Conservation (phyloP, 2,888 invertebrate species). For the Chalcis sispes region DNA sequence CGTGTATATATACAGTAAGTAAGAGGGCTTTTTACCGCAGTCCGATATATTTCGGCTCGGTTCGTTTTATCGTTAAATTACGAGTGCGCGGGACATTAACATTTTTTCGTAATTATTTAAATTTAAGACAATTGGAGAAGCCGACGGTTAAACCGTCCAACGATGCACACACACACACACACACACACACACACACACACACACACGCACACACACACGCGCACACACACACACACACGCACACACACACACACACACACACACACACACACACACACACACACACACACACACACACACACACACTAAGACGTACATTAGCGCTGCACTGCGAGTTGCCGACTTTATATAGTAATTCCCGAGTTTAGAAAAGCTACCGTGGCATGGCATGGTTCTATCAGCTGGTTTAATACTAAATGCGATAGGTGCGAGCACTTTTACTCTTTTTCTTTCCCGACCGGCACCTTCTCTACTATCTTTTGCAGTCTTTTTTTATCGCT, state of each 20-base stretch:
- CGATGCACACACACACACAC: slow-evolving; percentile 29
- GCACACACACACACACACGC: too few relatives aligned
- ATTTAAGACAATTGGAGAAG: slow-evolving; percentile 72
- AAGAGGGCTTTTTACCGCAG: slow-evolving; percentile 14
- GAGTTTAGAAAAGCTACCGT: background rate
- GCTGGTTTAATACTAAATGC: slow-evolving; percentile 44
- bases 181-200: too few relatives aligned
- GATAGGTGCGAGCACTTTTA: slow-evolving; percentile 8
- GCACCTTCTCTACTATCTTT: background rate
- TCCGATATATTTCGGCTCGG: slow-evolving; percentile 31
- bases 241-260: too few relatives aligned
- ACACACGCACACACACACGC: too few relatives aligned
- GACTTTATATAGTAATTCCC: too few relatives aligned
- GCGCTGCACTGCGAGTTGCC: background rate
- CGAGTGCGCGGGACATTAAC: slow-evolving; percentile 65
- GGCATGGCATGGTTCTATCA: background rate
- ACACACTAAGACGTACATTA: too few relatives aligned
- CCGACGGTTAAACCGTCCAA: too few relatives aligned
- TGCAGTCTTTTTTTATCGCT: background rate
- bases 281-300: too few relatives aligned
- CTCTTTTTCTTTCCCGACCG: slow-evolving; percentile 16
- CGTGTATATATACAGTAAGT: background rate
- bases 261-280: too few relatives aligned
- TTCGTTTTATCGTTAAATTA: slow-evolving; percentile 71
- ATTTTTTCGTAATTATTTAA: slow-evolving; percentile 74